Base-by-base conservation (phyloP, 1,140 invertebrate species). In the Cardiocondyla obscurior region DNA sequence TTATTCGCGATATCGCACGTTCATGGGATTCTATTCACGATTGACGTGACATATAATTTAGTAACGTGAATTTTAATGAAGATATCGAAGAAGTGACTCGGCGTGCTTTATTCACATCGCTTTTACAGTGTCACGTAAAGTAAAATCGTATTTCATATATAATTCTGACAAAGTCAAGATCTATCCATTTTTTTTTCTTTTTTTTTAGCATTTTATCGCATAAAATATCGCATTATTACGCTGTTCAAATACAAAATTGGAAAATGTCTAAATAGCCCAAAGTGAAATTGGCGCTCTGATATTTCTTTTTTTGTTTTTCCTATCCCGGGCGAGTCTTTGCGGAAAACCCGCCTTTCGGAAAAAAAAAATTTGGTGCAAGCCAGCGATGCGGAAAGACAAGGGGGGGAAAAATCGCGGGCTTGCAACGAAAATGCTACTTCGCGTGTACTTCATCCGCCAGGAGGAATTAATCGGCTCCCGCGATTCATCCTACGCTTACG, bases 381-480 rank as follows among this genome's bases (percentile, higher is more conserved):
- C 10, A 6, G 14, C 30, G 30, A 64, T 7, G 28, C 30, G 5
- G 42, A 65, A 65, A 62, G 69, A 44, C 28, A 30, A 7, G 28
- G 42, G 39, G 33, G 7, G 16, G 19, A 77, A 64, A 76, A 64
- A 76, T 36, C 46, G 55, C 36, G n/a, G n/a, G 39, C 16, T 25
- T 42, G 30, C 28, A 58, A 51, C 25, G 58, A 28, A 77, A 77
- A 77, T 36, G 33, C 60, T 65, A 58, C 44, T 51, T 36, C 22
- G 60, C 33, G 49, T 53, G 62, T 39, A 67, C 46, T 39, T 79
- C 6, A 67, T 55, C 25, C 74, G 46, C 46, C 53, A 36, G 46
- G 33, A 79, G 30, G 62, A 79, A 79, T 79, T 79, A 79, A 79
- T 79, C 46, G 62, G 33, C 55, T 22, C 12, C 25, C 62, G 74